Evolutionary conservation across 2,113 vertebrate species (phyloP).

Genomic region (Notarius quadriscutis): DNA sequence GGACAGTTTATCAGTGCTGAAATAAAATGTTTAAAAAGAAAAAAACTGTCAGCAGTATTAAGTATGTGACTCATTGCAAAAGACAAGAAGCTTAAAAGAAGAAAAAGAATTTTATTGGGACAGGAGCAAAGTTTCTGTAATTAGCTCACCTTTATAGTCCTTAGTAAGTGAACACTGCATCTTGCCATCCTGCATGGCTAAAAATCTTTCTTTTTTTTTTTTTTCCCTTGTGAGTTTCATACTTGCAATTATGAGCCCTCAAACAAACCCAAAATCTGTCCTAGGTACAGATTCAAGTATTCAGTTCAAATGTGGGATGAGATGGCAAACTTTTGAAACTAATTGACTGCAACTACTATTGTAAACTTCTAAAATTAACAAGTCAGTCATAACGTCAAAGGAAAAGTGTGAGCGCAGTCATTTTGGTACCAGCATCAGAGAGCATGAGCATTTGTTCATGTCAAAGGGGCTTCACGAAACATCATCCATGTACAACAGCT

Average conservation of each 20-base stretch:
- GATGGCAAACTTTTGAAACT: not conserved
- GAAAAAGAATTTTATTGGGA: not conserved
- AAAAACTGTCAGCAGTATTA: not conserved
- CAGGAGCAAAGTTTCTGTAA: not conserved
- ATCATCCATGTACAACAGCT: conserved; percentile 10
- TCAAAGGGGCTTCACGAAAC: not conserved
- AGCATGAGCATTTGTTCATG: not conserved
- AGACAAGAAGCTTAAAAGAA: not conserved
- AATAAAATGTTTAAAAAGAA: not conserved
- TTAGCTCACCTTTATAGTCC: not conserved
- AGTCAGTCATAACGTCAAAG: no score
- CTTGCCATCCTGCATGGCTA: not conserved
- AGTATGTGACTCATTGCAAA: not conserved
- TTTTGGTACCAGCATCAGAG: not conserved
- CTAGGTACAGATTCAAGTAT: not conserved
- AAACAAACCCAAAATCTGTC: not conserved
- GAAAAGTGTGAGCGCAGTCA: not conserved
- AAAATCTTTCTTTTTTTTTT: not conserved
- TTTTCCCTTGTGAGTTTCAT: not conserved
- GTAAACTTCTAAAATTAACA: not conserved
- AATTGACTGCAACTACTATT: not conserved
- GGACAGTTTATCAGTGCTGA: not conserved
- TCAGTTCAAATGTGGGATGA: not conserved
- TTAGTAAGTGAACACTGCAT: not conserved
- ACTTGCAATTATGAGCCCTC: not conserved